Base-by-base conservation (phyloP, 1,140 invertebrate genomes). In the Bombus sibiricus region DNA sequence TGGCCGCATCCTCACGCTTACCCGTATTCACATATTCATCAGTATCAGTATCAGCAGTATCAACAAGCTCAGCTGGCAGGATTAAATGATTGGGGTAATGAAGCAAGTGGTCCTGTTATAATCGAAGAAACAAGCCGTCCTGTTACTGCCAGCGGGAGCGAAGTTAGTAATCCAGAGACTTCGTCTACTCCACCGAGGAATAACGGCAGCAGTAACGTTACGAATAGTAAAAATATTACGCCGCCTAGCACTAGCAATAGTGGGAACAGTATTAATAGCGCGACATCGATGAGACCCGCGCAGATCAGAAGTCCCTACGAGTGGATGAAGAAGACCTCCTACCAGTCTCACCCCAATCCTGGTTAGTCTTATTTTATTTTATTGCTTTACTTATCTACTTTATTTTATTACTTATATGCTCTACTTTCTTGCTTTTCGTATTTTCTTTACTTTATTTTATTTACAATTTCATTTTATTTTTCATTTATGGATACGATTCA, bases 321-420 rank as follows among this genome's bases (percentile, higher is more conserved):
- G 88, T 98, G 98, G 98, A 98, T 98, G 97, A 98, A 97, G 93
- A 98, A 98, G 93, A 97, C 97, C 0, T 97, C 97, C 18, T 98
- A 98, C 93, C 97, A 98, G 92, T 97, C 95, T 72, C 97, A 98
- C 92, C 97, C 97, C 1, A 97, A 97, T 95, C 97, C 97, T 94
- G 97, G 98, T 64, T n/a, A 32, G 9, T 64, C 12, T 64, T 32
- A 15, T 32, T 64, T 15, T 94, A 96, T 39, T 12, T 57, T 1
- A 18, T 57, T 25, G 0, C 57, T 37, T 32, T 41, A 47, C 15
- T 47, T 47, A 47, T 47, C 15, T 47, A 47, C 43, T 47, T 47
- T 47, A 47, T 47, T 47, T 47, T 47, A 47, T 47, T 18, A 47
- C 13, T 47, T 47, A 47, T 47, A 6, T 18, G 47, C 47, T 47